Evolutionary conservation across 2,797 vertebrate species (phyloP), one percentile per base, ranked within the genome.

Genomic region (Cuniculus paca): DNA sequence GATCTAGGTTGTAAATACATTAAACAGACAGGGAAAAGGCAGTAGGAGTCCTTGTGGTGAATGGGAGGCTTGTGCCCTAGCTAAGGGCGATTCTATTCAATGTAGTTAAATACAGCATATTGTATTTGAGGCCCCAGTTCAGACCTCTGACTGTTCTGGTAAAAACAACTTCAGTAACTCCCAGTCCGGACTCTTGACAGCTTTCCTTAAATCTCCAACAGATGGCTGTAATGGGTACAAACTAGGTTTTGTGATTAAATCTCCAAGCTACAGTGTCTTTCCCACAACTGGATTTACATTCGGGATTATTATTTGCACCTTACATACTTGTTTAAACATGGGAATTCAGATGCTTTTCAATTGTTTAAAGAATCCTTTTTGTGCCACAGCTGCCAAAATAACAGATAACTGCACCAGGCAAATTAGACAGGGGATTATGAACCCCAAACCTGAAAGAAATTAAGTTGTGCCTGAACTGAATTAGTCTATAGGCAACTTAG

Each of bases 121-220:
- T 36, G 48, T 31, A 50, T 6, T 34, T 54, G 34, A n/a, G 48
- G 16, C 31, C 61, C 11, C 8, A 1, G 17, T 81, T 95, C 65
- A 91, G 83, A 20, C 22, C 54, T 54, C 54, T 91, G 31, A 75
- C 77, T 84, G 45, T 78, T 96, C n/a, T 61, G 63, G 80, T 56
- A 1, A 11, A 94, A 70, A 31, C 0, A 0, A 28, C 48, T 56
- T 89, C 11, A 54, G 34, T 36, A 63, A 80, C 54, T 94, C 70
- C 68, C 83, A 54, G 94, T 54, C 88, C 68, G 20, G 22, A 74
- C 58, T n/a, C 83, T 36, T 79, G 78, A 77, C 50, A 65, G 79
- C 16, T 82, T 95, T 78, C 90, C 90, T 85, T 60, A 87, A 95
- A 95, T 88, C 68, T 94, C 90, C 91, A 94, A 80, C 96, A 97